Conservation (phyloP, 2,888 invertebrate genomes). For the Trilocha varians region DNA sequence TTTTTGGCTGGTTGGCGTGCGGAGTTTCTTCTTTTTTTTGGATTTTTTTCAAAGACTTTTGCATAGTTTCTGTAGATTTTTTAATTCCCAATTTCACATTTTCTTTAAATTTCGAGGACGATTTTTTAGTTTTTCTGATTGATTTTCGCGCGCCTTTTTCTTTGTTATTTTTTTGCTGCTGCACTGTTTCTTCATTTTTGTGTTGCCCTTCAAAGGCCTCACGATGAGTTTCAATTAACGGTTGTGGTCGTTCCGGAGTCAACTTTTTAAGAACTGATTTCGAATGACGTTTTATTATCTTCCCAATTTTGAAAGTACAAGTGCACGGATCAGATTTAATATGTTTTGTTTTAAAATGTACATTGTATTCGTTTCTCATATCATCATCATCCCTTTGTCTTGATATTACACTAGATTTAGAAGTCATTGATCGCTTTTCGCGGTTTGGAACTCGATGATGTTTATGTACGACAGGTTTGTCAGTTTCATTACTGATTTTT, state of each 20-base stretch:
- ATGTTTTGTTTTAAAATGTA: conserved; percentile 27
- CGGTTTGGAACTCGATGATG: conserved; percentile 8
- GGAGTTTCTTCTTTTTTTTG: conserved; percentile 13
- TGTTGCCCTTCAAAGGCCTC: conserved; percentile 4
- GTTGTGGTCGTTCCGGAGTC: conserved; percentile 7
- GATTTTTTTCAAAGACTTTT: conserved; percentile 18
- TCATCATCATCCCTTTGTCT: conserved; percentile 16
- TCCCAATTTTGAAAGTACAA: conserved; percentile 26
- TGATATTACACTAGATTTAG: conserved; percentile 18
- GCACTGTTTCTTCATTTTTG: too few species aligned
- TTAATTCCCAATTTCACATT: conserved; percentile 7
- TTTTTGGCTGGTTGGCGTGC: conserved; percentile 3
- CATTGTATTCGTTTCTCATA: conserved; percentile 13
- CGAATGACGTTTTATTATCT: conserved; percentile 18
- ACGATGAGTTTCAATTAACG: conserved; percentile 5
- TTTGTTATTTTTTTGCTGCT: conserved; percentile 12
- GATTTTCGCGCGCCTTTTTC: conserved; percentile 16
- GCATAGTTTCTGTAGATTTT: conserved; percentile 19
- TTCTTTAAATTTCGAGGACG: conserved; percentile 4
- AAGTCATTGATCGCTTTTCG: conserved; percentile 7
- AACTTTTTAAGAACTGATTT: conserved; percentile 16
- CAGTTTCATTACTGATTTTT: conserved; percentile 9
- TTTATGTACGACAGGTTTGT: conserved; percentile 15
- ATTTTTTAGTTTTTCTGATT: conserved; percentile 16
- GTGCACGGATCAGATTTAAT: conserved; percentile 44